These are phyloP conservation scores for Streptopelia turtur DNA, from an alignment of 2,797 vertebrate species.

Conservation along the genomic window DNA sequence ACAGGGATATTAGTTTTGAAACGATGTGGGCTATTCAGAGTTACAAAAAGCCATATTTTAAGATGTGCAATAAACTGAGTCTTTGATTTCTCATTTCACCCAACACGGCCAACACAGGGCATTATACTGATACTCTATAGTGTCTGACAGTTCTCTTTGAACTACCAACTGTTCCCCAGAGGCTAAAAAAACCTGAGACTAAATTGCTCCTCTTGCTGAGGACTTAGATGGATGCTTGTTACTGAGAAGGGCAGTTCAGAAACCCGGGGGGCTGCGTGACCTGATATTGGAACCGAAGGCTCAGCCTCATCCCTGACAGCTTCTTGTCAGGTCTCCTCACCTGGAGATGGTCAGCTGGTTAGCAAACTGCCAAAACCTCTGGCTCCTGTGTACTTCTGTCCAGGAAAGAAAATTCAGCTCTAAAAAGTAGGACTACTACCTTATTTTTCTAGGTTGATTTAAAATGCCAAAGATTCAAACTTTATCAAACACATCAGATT, in stretches of 20 bases:
- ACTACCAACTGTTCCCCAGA: background rate
- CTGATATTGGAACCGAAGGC: background rate
- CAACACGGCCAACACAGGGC: accelerated
- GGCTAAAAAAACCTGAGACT: background rate
- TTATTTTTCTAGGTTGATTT: background rate
- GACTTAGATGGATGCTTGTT: background rate
- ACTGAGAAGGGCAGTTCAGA: background rate
- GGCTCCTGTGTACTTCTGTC: background rate
- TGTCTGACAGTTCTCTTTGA: background rate
- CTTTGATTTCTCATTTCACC: background rate
- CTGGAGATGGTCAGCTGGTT: background rate
- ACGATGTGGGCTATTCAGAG: background rate
- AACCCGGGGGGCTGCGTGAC: background rate
- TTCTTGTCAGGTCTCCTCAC: background rate
- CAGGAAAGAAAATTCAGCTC: background rate
- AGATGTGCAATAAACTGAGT: background rate
- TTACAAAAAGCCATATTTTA: background rate
- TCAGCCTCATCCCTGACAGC: accelerated
- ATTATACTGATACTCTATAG: background rate
- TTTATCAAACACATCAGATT: background rate
- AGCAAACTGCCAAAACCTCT: background rate
- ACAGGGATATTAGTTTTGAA: background rate
- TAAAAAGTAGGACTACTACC: background rate
- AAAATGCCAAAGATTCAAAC: background rate
- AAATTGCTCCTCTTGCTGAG: background rate